A percentile compares a stretch with the other conserved stretches of the same genome.
These are phyloP conservation scores for Malacoctenus gilli DNA, from an alignment of 2,797 vertebrate genomes.

Conservation along the genomic window DNA sequence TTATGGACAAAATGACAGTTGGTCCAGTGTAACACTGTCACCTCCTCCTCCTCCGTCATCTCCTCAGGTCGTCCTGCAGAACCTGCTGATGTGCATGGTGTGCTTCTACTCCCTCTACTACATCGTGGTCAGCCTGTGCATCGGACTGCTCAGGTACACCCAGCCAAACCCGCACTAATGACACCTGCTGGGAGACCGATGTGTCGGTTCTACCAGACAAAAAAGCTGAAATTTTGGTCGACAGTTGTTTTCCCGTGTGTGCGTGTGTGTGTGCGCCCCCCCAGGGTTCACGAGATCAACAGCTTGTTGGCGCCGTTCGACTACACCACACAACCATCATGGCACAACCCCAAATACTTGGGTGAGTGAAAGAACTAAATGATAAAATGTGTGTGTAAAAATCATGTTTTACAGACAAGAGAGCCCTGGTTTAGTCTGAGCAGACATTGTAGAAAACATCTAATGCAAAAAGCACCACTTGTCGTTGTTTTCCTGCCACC, in stretches of 20 bases:
- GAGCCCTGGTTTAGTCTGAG: too few relatives aligned
- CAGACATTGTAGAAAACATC: background rate
- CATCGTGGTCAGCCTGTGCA: slow-evolving; percentile 82
- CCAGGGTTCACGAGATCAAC: slow-evolving; percentile 87
- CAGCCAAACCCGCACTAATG: background rate
- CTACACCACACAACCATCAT: slow-evolving; percentile 90
- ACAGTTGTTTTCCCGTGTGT: too few relatives aligned
- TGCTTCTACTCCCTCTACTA: slow-evolving; percentile 89
- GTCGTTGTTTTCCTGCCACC: slow-evolving; percentile 16
- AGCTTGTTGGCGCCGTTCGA: slow-evolving; percentile 88
- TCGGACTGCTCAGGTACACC: slow-evolving; percentile 81
- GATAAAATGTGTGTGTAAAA: too few relatives aligned
- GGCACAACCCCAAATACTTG: slow-evolving; percentile 88
- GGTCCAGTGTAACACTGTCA: too few relatives aligned
- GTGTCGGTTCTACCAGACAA: background rate
- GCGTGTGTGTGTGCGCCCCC: too few relatives aligned
- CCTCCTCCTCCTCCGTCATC: background rate
- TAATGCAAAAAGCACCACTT: background rate
- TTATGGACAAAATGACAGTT: too few relatives aligned
- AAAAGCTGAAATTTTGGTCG: background rate
- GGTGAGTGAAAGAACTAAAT: too few relatives aligned
- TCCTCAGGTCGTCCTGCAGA: slow-evolving; percentile 83
- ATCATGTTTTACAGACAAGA: too few relatives aligned
- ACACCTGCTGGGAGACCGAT: background rate
- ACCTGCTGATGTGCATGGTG: slow-evolving; percentile 84